Evolutionary conservation across 2,797 vertebrate species (phyloP).

Genomic region (Coregonus ussuriensis): DNA sequence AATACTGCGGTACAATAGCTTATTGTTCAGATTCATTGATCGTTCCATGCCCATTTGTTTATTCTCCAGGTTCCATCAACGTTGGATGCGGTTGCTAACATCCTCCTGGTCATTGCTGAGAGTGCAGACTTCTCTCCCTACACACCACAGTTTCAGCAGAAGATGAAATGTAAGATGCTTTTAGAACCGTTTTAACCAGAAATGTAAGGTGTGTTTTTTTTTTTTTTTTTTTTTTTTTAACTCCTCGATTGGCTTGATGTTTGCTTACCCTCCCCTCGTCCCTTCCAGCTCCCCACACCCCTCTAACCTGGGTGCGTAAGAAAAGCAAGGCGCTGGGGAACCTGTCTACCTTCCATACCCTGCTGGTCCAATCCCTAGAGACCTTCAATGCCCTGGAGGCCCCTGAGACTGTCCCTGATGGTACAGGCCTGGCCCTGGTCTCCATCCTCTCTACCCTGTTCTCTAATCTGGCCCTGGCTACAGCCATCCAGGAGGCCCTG

Average conservation of each 20-base stretch:
- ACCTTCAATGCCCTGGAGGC: slow-evolving; percentile 71
- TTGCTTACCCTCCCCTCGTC: neutral
- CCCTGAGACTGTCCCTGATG: slow-evolving; percentile 64
- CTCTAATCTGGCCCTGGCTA: slow-evolving; percentile 79
- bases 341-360: slow-evolving; percentile 80
- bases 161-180: slow-evolving; percentile 83
- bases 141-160: slow-evolving; percentile 86
- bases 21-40: neutral
- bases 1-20: too few species aligned
- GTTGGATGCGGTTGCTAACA: slow-evolving; percentile 76
- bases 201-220: too few species aligned
- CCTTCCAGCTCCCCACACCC: slow-evolving; percentile 84
- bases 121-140: slow-evolving; percentile 92
- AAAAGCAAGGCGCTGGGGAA: slow-evolving; percentile 88
- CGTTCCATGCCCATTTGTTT: neutral
- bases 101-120: slow-evolving; percentile 84
- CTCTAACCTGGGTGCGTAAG: slow-evolving; percentile 87
- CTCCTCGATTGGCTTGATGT: neutral
- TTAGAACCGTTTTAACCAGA: neutral
- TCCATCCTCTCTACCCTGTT: slow-evolving; percentile 78
- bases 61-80: slow-evolving; percentile 72
- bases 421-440: slow-evolving; percentile 58
- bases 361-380: slow-evolving; percentile 79
- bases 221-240: neutral
- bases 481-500: slow-evolving; percentile 75